Evolutionary conservation across 2,888 invertebrate genomes (phyloP).

Genomic region (Drosophila planitibia): DNA sequence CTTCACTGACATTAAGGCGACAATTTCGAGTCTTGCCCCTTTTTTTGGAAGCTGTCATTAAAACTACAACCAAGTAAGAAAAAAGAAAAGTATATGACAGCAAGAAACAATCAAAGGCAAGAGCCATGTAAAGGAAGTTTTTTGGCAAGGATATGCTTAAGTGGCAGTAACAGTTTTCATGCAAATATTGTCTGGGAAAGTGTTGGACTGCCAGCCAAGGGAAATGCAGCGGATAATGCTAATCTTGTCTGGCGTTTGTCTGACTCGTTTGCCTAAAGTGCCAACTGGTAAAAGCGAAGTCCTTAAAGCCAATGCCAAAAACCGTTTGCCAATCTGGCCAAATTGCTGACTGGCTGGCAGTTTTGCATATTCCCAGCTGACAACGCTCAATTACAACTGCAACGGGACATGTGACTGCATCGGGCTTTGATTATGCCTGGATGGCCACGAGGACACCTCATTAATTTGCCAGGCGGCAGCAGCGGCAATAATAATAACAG

Average conservation of each 20-base stretch:
- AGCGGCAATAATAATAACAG: slow-evolving; percentile 73
- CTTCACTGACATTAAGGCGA: slow-evolving; percentile 69
- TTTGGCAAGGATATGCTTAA: slow-evolving; percentile 75
- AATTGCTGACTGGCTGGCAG: slow-evolving; percentile 22
- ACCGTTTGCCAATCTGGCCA: slow-evolving; percentile 24
- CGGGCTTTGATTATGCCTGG: slow-evolving; percentile 55
- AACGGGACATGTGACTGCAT: slow-evolving; percentile 43
- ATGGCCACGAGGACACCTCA: slow-evolving; percentile 70
- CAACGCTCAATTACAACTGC: slow-evolving; percentile 53
- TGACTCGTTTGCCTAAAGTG: slow-evolving; percentile 15
- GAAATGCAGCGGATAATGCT: slow-evolving; percentile 27
- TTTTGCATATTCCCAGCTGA: slow-evolving; percentile 25
- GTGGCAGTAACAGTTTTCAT: slow-evolving; percentile 76
- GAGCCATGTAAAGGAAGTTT: slow-evolving; percentile 55
- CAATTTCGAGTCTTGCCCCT: slow-evolving; percentile 59
- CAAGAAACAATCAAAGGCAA: slow-evolving; percentile 61
- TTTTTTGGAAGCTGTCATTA: slow-evolving; percentile 63
- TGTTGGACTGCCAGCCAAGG: slow-evolving; percentile 38
- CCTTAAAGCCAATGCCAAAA: slow-evolving; percentile 30
- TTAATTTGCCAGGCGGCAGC: slow-evolving; percentile 60
- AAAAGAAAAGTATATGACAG: slow-evolving; percentile 42
- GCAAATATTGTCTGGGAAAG: slow-evolving; percentile 75
- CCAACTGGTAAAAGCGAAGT: slow-evolving; percentile 12
- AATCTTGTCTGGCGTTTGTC: slow-evolving; percentile 33
- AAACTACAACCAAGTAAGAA: slow-evolving; percentile 63